Evolutionary conservation across 2,888 invertebrate genomes (phyloP), one percentile per base, ranked within the genome.

Genomic region (Erpobdella octoculata): DNA sequence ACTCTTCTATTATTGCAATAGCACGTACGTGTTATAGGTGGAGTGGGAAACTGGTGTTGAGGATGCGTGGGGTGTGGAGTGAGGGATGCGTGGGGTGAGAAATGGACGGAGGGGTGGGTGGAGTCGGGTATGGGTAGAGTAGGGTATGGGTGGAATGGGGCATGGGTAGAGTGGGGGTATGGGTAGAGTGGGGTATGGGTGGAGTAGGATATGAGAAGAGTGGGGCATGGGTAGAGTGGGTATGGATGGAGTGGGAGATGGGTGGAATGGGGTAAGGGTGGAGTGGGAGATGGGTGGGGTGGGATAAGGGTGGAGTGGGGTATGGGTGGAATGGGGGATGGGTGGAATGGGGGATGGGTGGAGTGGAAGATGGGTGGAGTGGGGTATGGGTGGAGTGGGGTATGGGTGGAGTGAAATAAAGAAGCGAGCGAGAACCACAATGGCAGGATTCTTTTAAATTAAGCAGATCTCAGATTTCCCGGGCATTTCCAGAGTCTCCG

Each of bases 1-100:
- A 48, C n/a, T 48, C 48, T 48, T 48, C 48, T 48, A 48, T 48
- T 48, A 48, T 48, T 48, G 48, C 53, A 25, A 28, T 53, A 53
- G 48, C 53, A 5, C 53, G 18, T 53, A 25, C 18, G 21, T n/a
- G 21, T 53, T 12, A 12, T 53, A 28, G 25, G 3, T 25, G 48
- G 12, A 3, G 4, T 48, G 48, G 48, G 48, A 48, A 25, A 21
- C 28, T 53, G 8, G 53, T 25, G 28, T 1, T 3, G 1, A 3
- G 1, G 18, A 8, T 1, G 12, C 21, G 0, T n/a, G 53, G 28
- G 12, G 15, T 53, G 28, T 6, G 15, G 53, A 9, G 21, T 8
- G 3, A 18, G 5, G 12, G 5, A 48, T 48, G 48, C 5, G 9
- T 48, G 3, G 48, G 28, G 21, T 9, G 9, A 53, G 8, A 28